Evolutionary conservation across 2,797 vertebrate genomes (phyloP), one percentile per base, ranked within the genome.

Genomic region (Helostoma temminkii): DNA sequence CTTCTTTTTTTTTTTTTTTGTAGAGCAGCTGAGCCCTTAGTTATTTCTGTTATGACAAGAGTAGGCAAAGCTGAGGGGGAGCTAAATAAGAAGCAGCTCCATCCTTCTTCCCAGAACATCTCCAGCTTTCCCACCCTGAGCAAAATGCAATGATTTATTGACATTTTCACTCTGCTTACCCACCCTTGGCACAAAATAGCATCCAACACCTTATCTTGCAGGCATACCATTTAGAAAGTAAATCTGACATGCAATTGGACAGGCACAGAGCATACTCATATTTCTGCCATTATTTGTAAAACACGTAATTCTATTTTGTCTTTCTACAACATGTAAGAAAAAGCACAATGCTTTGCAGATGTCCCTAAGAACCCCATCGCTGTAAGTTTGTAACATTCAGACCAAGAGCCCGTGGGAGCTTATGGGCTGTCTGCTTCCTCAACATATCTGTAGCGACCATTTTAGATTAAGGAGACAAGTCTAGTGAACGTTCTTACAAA

Each of bases 101-200:
- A 80, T 80, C 74, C 32, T 66, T 88, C 76, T 86, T 89, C 71
- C 59, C 4, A 37, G 79, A 81, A 85, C 73, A 75, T 85, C 81
- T 78, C 42, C 26, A 34, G 71, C 26, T 65, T 69, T 78, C 81
- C 78, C 82, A 79, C 83, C 82, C 59, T 45, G 72, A 86, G 85
- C 81, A 61, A 86, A 90, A 80, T 85, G 66, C 82, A 86, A 83
- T 78, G 82, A 91, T 92, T 89, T 92, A 91, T 92, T 92, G 91
- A 91, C 90, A 90, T 92, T 90, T 91, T 82, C 54, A 69, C 78
- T 88, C 74, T 71, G 84, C 80, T 74, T 74, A 84, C 82, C 80
- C 82, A 76, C 80, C 80, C 76, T 79, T 53, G 54, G 83, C 87
- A 80, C 73, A 73, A 74, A 80, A 74, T 58, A 79, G 78, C 82